Conservation (phyloP, 2,888 invertebrate genomes). For the Hypselothyrea guttata region DNA sequence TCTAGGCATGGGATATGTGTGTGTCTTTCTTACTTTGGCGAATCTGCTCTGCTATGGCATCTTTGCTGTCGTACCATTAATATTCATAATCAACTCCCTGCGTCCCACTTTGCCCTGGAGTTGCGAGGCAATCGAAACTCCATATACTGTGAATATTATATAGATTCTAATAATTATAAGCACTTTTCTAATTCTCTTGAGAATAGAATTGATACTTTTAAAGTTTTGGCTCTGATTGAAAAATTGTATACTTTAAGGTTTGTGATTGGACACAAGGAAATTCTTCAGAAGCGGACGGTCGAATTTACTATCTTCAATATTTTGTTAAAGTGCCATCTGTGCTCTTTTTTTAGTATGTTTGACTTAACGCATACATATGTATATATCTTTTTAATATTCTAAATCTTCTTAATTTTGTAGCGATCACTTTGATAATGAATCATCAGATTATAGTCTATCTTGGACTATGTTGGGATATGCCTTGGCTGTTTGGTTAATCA, state of each 20-base stretch:
- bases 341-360: constrained; percentile 61
- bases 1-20: constrained; percentile 92
- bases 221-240: too few relatives aligned
- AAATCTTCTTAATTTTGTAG: too few relatives aligned
- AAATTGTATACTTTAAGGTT: too few relatives aligned
- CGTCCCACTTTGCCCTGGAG: constrained; percentile 89
- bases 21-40: constrained; percentile 89
- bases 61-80: constrained; percentile 90
- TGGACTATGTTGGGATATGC: constrained; percentile 65
- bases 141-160: too few relatives aligned
- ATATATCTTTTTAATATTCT: background rate
- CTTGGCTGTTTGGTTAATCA: constrained; percentile 58
- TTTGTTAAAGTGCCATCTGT: constrained; percentile 69
- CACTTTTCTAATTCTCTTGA: too few relatives aligned
- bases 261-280: too few relatives aligned
- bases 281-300: background rate
- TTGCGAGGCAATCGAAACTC: too few relatives aligned
- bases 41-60: constrained; percentile 91
- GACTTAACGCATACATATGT: too few relatives aligned
- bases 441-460: constrained; percentile 45
- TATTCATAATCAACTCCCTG: constrained; percentile 89
- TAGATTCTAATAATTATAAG: too few relatives aligned
- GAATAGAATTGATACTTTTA: too few relatives aligned
- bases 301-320: background rate
- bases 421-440: background rate